Evolutionary conservation across 2,113 vertebrate genomes (phyloP).

Genomic region (Dissostichus mawsoni): DNA sequence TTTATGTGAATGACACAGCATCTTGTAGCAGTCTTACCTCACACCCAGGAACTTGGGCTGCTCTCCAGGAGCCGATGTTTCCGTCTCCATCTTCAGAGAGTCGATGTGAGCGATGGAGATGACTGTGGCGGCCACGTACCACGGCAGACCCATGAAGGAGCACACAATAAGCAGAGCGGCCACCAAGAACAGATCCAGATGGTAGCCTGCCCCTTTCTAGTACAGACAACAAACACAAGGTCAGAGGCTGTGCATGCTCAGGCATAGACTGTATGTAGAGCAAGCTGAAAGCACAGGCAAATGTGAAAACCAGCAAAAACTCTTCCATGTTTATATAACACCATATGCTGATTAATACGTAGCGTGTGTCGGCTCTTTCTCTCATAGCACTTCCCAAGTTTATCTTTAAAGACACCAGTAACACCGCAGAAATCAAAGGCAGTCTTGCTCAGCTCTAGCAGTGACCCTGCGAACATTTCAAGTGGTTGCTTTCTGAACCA

Average conservation of each 20-base stretch:
- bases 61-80: slow-evolving; percentile 96
- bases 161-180: slow-evolving; percentile 92
- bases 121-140: slow-evolving; percentile 98
- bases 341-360: neutral
- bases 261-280: neutral
- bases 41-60: slow-evolving; percentile 98
- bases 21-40: slow-evolving; percentile 83
- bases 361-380: neutral
- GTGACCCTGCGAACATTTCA: slow-evolving; percentile 17
- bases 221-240: slow-evolving; percentile 42
- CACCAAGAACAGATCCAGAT: slow-evolving; percentile 97
- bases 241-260: slow-evolving; percentile 3
- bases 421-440: fast-evolving
- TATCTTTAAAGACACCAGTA: neutral
- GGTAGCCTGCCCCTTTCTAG: slow-evolving; percentile 98
- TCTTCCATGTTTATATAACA: neutral
- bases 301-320: neutral
- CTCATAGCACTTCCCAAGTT: neutral
- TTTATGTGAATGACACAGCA: neutral
- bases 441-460: neutral
- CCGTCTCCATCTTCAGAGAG: slow-evolving; percentile 99
- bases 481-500: slow-evolving; percentile 10
- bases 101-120: slow-evolving; percentile 99
- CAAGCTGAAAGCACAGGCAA: slow-evolving; percentile 19
- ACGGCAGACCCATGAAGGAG: slow-evolving; percentile 97